Conservation (phyloP, 2,888 invertebrate genomes). For the Lepidochrysops patricia region DNA sequence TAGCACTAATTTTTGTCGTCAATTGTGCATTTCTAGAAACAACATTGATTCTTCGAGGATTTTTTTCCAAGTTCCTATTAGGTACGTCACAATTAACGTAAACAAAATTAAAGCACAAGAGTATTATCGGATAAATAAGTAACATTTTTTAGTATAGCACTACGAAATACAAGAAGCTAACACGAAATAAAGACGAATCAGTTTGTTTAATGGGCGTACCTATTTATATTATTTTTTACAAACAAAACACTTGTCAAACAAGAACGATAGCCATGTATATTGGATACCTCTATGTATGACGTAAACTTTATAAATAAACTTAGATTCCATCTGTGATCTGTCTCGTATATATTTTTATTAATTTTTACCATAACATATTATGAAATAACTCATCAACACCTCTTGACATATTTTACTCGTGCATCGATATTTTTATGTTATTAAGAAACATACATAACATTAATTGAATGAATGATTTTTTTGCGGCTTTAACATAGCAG, state of each 20-base stretch:
- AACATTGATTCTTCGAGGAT: background rate
- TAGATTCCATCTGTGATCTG: constrained; percentile 24
- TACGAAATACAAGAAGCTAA: constrained; percentile 40
- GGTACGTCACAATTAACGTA: background rate
- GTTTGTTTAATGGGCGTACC: constrained; percentile 31
- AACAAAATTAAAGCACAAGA: background rate
- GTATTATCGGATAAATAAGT: constrained; percentile 17
- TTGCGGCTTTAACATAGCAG: background rate
- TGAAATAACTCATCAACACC: background rate
- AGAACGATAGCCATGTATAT: constrained; percentile 34
- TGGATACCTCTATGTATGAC: constrained; percentile 26
- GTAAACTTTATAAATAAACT: constrained; percentile 30
- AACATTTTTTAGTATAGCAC: constrained; percentile 25
- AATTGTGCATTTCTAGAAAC: background rate
- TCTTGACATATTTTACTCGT: background rate
- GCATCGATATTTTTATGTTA: background rate
- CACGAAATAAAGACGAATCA: constrained; percentile 50
- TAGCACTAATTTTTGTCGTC: background rate
- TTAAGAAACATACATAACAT: background rate
- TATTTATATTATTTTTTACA: constrained; percentile 28
- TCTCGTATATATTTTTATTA: background rate
- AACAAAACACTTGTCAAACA: constrained; percentile 52
- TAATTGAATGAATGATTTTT: background rate
- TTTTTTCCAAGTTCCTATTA: background rate
- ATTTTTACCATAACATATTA: background rate